Percentiles rank a stretch among this genome's conserved stretches.
Conservation (phyloP, 2,888 invertebrate species). For the Mystacides longicornis region DNA sequence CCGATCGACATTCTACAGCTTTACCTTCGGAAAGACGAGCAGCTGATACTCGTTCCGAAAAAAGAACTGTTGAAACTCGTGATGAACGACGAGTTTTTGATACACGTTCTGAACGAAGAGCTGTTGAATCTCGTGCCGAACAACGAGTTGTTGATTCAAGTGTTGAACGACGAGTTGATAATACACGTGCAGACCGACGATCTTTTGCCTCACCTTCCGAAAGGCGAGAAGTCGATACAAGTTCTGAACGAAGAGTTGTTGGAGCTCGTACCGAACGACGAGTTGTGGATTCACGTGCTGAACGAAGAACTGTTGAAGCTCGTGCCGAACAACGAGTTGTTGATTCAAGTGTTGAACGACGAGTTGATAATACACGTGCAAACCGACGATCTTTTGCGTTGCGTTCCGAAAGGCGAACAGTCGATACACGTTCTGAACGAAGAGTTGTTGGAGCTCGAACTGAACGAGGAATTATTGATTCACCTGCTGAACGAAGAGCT, state of each 20-base stretch:
- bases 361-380: not conserved
- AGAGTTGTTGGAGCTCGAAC: no score
- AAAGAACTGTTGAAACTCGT: not conserved
- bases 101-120: no score
- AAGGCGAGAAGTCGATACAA: not conserved
- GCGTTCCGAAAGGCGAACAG: no score
- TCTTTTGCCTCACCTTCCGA: not conserved
- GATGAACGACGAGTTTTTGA: no score
- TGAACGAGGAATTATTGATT: no score
- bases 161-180: not conserved
- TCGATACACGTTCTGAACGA: no score
- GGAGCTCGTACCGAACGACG: no score
- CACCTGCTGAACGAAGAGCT: no score
- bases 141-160: not conserved
- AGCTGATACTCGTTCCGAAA: not conserved
- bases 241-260: no score
- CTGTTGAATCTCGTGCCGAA: not conserved
- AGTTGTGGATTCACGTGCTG: not conserved
- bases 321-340: not conserved
- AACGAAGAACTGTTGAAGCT: not conserved
- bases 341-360: not conserved
- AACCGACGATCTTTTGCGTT: not conserved
- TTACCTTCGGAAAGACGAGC: not conserved
- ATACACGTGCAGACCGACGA: not conserved
- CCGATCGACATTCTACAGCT: not conserved